Evolutionary conservation across 2,797 vertebrate species (phyloP).

Genomic region (Amblyraja radiata): DNA sequence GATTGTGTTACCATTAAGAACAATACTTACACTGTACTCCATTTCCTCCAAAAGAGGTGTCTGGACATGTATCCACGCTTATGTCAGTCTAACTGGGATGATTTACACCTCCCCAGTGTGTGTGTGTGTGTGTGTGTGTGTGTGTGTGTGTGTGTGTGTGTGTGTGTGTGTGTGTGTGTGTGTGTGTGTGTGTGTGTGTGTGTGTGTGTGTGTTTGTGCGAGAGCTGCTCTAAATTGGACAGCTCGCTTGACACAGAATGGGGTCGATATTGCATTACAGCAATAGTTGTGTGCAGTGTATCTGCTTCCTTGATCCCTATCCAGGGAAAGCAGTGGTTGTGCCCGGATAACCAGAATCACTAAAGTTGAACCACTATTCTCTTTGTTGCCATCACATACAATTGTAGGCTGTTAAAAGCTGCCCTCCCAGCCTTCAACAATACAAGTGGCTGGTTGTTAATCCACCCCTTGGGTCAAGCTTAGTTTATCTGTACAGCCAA

Average conservation of each 20-base stretch:
- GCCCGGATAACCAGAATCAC: slow-evolving; percentile 39
- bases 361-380: slow-evolving; percentile 40
- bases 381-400: slow-evolving; percentile 47
- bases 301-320: slow-evolving; percentile 48
- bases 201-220: neutral
- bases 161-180: too few species aligned
- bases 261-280: slow-evolving; percentile 35
- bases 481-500: slow-evolving; percentile 51
- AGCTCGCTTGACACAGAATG: neutral
- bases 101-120: slow-evolving; percentile 57
- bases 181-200: neutral
- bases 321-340: slow-evolving; percentile 40
- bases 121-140: neutral
- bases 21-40: slow-evolving; percentile 65
- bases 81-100: slow-evolving; percentile 54
- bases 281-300: slow-evolving; percentile 39
- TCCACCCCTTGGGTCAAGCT: slow-evolving; percentile 58
- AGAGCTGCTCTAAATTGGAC: slow-evolving; percentile 26
- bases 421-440: slow-evolving; percentile 50
- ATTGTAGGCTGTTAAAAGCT: slow-evolving; percentile 46
- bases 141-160: too few species aligned
- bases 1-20: slow-evolving; percentile 64
- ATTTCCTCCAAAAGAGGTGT: slow-evolving; percentile 55
- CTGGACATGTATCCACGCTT: slow-evolving; percentile 54
- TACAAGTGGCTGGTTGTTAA: slow-evolving; percentile 52